phyloP scores from a whole-genome alignment of 2,797 vertebrate genomes.

The Pelodytes ibericus region DNA sequence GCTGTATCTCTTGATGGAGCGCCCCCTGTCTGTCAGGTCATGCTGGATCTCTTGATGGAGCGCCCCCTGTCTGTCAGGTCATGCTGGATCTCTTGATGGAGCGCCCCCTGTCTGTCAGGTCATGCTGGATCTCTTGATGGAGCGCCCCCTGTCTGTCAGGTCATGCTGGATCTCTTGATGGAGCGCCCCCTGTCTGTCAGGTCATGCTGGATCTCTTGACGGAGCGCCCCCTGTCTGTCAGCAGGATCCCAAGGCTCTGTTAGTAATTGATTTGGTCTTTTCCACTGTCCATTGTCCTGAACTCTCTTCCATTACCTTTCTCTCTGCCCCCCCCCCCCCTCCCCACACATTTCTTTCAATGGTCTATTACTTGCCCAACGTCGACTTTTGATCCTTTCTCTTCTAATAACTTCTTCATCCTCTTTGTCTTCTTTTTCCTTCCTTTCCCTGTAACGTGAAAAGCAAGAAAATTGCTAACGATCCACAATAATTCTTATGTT shows the following conservation, averaged over 20 bases:
- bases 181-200: too few relatives aligned
- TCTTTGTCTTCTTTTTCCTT: background rate
- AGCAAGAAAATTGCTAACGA: conserved; percentile 1
- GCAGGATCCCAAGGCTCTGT: background rate
- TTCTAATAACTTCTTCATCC: background rate
- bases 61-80: background rate
- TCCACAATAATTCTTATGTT: background rate
- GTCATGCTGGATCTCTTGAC: too few relatives aligned
- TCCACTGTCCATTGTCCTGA: background rate
- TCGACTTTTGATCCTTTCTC: background rate
- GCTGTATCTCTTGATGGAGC: too few relatives aligned
- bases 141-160: too few relatives aligned
- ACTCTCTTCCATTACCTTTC: background rate
- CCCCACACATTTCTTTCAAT: background rate
- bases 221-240: background rate
- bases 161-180: too few relatives aligned
- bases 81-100: background rate
- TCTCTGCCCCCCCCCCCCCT: background rate
- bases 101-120: too few relatives aligned
- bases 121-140: too few relatives aligned
- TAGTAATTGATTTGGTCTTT: background rate
- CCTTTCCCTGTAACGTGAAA: conserved; percentile 4
- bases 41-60: too few relatives aligned
- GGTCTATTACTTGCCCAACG: background rate
- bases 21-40: background rate